A percentile compares a stretch with the other conserved stretches of the same genome.
These are phyloP conservation scores for Hedya salicella DNA, from an alignment of 2,888 invertebrate genomes.

Conservation along the genomic window DNA sequence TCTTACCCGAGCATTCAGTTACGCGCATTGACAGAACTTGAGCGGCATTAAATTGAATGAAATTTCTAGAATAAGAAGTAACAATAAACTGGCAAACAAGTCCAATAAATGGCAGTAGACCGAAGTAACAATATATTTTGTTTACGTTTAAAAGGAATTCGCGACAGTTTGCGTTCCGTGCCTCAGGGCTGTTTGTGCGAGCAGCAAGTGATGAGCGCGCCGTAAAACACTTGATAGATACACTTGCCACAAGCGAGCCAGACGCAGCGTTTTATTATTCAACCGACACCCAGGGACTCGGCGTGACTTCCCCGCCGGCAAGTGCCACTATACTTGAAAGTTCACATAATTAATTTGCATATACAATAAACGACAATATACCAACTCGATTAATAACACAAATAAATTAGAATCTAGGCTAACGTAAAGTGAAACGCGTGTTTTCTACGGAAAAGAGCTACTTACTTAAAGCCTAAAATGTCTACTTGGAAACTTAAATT, in stretches of 20 bases:
- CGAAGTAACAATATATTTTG: background rate
- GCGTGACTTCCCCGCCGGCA: background rate
- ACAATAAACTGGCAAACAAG: background rate
- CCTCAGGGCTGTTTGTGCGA: slow-evolving; percentile 10
- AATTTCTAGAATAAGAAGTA: too few species aligned
- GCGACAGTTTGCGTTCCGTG: slow-evolving; percentile 8
- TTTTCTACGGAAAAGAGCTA: background rate
- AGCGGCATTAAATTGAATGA: too few species aligned
- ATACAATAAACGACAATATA: background rate
- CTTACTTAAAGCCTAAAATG: background rate
- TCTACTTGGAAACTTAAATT: slow-evolving; percentile 30
- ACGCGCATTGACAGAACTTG: too few species aligned
- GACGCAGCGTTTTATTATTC: slow-evolving; percentile 22
- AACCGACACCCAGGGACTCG: background rate
- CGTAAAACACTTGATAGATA: slow-evolving; percentile 2
- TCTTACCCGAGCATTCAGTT: too few species aligned
- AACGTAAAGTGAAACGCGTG: background rate
- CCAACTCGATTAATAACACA: background rate
- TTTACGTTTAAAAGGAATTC: background rate
- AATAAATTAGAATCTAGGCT: background rate
- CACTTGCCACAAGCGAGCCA: background rate
- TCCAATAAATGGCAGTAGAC: background rate
- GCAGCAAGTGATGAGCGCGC: background rate
- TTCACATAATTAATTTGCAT: slow-evolving; percentile 1
- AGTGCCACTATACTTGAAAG: slow-evolving; percentile 2